Conservation (phyloP, 2,113 vertebrate genomes). For the Semnornis frantzii region DNA sequence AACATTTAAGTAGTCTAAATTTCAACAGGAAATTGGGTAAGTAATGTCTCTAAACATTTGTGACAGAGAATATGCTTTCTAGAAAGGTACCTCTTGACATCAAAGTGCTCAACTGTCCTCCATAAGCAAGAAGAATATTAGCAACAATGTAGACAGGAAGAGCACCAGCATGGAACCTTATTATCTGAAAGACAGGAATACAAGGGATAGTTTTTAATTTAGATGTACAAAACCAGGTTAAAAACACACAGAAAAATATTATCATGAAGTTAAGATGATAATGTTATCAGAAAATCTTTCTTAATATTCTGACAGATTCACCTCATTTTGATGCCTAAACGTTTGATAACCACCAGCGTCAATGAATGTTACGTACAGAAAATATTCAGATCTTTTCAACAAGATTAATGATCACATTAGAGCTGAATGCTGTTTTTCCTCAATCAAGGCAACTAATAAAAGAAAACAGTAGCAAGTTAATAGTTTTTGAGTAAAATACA, state of each 20-base stretch:
- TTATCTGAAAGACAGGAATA: slow-evolving; percentile 78
- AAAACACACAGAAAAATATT: not conserved
- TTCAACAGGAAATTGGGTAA: not conserved
- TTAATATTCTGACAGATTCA: not conserved
- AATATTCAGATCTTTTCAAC: not conserved
- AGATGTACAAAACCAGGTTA: not conserved
- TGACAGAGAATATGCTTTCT: not conserved
- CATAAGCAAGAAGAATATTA: slow-evolving; percentile 87
- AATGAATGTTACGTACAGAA: not conserved
- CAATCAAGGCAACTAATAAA: not conserved
- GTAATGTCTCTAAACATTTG: not conserved
- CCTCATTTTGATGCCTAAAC: not conserved
- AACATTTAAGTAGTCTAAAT: not conserved
- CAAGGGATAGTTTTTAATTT: not conserved
- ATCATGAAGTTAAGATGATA: not conserved
- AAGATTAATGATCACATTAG: not conserved
- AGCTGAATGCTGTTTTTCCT: not conserved
- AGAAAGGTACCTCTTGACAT: slow-evolving; percentile 74
- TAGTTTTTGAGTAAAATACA: not conserved
- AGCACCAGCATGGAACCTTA: slow-evolving; percentile 87
- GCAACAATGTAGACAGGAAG: slow-evolving; percentile 89
- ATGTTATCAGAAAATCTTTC: not conserved
- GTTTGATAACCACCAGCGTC: not conserved
- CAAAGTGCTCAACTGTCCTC: slow-evolving; percentile 84
- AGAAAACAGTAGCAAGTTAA: not conserved